phyloP scores from a whole-genome alignment of 2,797 vertebrate genomes.

The Sebastes kiyomatsui region DNA sequence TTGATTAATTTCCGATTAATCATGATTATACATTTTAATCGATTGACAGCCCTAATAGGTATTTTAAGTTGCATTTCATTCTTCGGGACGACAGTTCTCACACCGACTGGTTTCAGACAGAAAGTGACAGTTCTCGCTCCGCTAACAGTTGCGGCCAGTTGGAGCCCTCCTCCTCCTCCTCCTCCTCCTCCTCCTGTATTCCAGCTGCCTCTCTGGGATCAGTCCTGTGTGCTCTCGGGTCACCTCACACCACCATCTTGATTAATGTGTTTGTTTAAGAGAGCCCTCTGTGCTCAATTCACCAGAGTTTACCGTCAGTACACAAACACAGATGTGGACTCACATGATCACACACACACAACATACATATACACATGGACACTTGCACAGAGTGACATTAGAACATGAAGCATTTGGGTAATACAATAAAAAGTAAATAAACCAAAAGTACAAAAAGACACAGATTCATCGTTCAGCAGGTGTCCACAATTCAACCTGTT shows the following conservation, averaged over 20 bases:
- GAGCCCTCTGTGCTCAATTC: conserved; percentile 41
- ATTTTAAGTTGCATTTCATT: background rate
- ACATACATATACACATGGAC: background rate
- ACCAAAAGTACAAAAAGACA: background rate
- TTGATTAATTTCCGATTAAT: too few species aligned
- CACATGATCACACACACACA: background rate
- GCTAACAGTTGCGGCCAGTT: background rate
- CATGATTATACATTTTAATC: too few species aligned
- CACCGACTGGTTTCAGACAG: background rate
- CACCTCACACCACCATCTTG: conserved; percentile 32
- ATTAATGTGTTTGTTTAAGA: conserved; percentile 73
- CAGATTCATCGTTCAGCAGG: background rate
- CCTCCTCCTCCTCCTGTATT: background rate
- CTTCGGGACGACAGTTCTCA: background rate
- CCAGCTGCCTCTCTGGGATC: background rate
- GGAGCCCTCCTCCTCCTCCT: too few species aligned
- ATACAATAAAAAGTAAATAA: background rate
- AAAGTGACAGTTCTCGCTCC: background rate
- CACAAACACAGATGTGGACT: conserved; percentile 44
- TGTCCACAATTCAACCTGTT: background rate
- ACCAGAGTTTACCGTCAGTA: conserved; percentile 42
- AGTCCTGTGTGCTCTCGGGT: conserved; percentile 14
- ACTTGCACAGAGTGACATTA: background rate
- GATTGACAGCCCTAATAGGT: background rate
- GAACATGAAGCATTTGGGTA: background rate